A percentile compares a stretch with the other conserved stretches of the same genome.
These are phyloP conservation scores for Chymomyza fuscimana DNA, from an alignment of 2,888 invertebrate genomes.

Conservation along the genomic window DNA sequence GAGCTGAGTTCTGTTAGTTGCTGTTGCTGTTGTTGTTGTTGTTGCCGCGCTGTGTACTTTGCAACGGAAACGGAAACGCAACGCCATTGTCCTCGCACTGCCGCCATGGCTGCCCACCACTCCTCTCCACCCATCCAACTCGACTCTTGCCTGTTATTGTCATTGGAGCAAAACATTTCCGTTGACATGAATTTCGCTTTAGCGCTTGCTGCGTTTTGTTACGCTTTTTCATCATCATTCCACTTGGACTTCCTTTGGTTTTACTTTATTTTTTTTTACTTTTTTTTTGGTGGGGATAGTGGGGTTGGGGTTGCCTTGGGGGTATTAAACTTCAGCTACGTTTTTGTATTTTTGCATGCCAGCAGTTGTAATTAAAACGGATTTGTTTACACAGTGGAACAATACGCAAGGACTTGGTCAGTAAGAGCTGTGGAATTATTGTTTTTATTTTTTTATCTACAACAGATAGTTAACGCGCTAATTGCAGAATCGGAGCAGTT, in stretches of 20 bases:
- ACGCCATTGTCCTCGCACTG: conserved; percentile 53
- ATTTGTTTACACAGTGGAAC: conserved; percentile 3
- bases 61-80: conserved; percentile 67
- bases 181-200: conserved; percentile 45
- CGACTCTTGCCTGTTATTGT: conserved; percentile 30
- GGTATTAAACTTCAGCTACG: neutral
- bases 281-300: neutral
- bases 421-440: neutral
- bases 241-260: neutral
- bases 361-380: conserved; percentile 15
- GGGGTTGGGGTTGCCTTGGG: no score
- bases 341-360: conserved; percentile 12
- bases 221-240: conserved; percentile 8
- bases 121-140: conserved; percentile 10
- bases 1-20: conserved; percentile 4
- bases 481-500: neutral
- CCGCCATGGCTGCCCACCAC: neutral
- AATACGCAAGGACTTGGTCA: neutral
- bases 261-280: neutral
- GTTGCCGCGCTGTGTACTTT: conserved; percentile 13
- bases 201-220: conserved; percentile 27
- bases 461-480: neutral
- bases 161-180: conserved; percentile 60
- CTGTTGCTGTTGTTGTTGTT: conserved; percentile 22
- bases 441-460: neutral